Conservation (phyloP, 1,140 invertebrate species). For the Brachionus rotundiformis region DNA sequence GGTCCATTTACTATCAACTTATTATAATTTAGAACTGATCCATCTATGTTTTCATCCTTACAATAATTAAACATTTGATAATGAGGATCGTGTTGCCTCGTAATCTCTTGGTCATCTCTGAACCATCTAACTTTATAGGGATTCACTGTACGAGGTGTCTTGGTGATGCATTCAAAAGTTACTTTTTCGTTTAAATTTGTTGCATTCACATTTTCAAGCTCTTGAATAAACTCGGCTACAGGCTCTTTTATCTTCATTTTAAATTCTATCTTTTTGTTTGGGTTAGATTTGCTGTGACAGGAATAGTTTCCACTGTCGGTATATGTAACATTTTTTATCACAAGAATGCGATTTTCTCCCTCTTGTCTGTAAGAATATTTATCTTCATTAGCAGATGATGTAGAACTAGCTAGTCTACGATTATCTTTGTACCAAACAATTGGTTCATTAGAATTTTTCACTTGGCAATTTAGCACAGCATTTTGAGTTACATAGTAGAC, state of each 20-base stretch:
- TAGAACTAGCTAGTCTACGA: background rate
- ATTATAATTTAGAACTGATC: constrained; percentile 33
- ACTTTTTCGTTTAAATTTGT: constrained; percentile 1
- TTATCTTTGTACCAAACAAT: constrained; percentile 49
- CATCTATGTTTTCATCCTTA: constrained; percentile 43
- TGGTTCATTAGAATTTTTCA: constrained; percentile 9
- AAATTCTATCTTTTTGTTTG: background rate
- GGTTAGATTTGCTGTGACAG: constrained; percentile 17
- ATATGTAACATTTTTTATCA: background rate
- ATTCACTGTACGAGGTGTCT: constrained; percentile 29
- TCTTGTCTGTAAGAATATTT: constrained; percentile 29
- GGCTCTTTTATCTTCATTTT: constrained; percentile 47
- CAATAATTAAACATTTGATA: constrained; percentile 50
- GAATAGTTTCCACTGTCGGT: background rate
- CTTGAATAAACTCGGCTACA: constrained; percentile 33
- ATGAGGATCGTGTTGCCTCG: background rate
- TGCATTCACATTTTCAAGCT: background rate
- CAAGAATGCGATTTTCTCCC: background rate
- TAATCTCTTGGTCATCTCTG: constrained; percentile 3
- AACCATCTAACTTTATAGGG: constrained; percentile 40
- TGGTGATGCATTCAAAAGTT: constrained; percentile 40
- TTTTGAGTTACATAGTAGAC: constrained; percentile 26
- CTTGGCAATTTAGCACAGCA: constrained; percentile 29
- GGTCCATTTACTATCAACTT: background rate
- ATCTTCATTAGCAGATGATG: background rate